A percentile compares a stretch with the other conserved stretches of the same genome.
These are phyloP conservation scores for Motacilla alba DNA, from an alignment of 2,113 vertebrate genomes.

Conservation along the genomic window DNA sequence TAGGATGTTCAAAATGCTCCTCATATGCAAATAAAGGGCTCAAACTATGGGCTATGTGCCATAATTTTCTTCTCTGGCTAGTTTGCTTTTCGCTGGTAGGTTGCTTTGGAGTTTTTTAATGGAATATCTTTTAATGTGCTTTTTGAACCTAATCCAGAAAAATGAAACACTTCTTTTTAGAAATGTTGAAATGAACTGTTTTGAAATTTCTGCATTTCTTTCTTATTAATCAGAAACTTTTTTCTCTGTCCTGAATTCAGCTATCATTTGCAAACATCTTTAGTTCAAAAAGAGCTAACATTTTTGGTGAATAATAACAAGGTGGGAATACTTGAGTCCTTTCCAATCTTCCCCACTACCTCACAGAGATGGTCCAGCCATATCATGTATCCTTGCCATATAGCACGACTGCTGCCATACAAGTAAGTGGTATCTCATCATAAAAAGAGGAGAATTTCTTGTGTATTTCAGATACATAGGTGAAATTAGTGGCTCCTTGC, in stretches of 20 bases:
- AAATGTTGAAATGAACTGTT: background rate
- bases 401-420: fast-evolving
- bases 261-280: background rate
- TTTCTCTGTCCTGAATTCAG: background rate
- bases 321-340: background rate
- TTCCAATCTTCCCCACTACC: background rate
- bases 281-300: background rate
- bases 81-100: background rate
- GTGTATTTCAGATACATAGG: background rate
- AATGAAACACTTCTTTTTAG: background rate
- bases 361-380: background rate
- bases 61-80: background rate
- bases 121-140: constrained; percentile 11
- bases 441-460: background rate
- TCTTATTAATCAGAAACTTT: background rate
- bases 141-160: background rate
- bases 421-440: background rate
- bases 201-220: constrained; percentile 32
- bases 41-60: background rate
- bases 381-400: background rate
- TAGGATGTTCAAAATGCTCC: background rate
- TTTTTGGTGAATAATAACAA: background rate
- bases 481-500: background rate
- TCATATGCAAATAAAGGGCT: background rate
- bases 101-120: background rate